phyloP scores from a whole-genome alignment of 2,797 vertebrate species.

The Pseudochirops cupreus region DNA sequence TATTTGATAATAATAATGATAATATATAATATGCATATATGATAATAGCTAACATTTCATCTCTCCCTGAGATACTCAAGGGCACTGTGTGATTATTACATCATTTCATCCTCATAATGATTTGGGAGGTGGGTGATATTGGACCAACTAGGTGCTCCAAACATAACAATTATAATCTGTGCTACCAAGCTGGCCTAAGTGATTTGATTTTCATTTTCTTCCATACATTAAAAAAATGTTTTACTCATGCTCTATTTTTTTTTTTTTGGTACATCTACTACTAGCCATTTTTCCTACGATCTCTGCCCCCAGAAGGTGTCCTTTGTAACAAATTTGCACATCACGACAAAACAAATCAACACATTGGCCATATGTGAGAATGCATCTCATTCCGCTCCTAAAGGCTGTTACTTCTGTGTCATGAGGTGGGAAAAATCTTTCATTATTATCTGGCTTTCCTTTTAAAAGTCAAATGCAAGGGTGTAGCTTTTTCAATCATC shows the following conservation, averaged over 20 bases:
- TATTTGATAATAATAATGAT: constrained; percentile 90
- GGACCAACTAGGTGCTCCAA: background rate
- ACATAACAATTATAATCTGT: background rate
- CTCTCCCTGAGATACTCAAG: too few relatives aligned
- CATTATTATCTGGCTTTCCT: background rate
- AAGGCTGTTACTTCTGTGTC: background rate
- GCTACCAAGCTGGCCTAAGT: background rate
- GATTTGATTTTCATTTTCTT: background rate
- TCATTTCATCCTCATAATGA: background rate
- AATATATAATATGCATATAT: background rate
- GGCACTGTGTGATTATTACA: background rate
- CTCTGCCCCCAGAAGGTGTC: background rate
- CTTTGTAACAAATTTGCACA: background rate
- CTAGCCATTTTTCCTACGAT: background rate
- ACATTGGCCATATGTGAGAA: background rate
- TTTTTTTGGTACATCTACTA: background rate
- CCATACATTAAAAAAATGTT: background rate
- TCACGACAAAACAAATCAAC: background rate
- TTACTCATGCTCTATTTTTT: background rate
- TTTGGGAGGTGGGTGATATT: background rate
- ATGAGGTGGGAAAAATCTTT: background rate
- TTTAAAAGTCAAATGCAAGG: background rate
- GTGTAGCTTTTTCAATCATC: background rate
- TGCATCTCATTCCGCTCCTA: background rate
- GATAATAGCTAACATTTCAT: background rate